Conservation (phyloP, 2,888 invertebrate species). For the Sinohyriopsis cumingii region DNA sequence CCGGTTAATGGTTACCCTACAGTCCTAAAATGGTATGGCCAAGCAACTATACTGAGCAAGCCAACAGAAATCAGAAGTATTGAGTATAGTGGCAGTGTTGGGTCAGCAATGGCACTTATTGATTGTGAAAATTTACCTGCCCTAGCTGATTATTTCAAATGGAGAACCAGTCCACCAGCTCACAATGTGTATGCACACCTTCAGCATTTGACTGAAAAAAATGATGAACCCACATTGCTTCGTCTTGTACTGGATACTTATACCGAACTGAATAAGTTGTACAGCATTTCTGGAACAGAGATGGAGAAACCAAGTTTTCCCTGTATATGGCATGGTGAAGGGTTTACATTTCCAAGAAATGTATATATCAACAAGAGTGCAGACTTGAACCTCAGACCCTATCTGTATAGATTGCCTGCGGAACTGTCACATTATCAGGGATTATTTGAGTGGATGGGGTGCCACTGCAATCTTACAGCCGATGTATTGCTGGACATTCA, state of each 20-base stretch:
- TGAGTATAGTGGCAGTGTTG: slow-evolving; percentile 14
- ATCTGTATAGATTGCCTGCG: slow-evolving; percentile 20
- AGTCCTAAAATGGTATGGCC: slow-evolving; percentile 11
- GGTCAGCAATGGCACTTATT: slow-evolving; percentile 19
- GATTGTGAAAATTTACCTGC: background rate
- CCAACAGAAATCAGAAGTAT: slow-evolving; percentile 15
- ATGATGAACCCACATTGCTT: slow-evolving; percentile 6
- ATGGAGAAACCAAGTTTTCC: too few relatives aligned
- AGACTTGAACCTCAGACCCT: slow-evolving; percentile 25
- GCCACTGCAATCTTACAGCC: slow-evolving; percentile 6
- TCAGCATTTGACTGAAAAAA: too few relatives aligned
- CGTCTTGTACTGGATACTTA: slow-evolving; percentile 5
- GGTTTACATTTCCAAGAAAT: slow-evolving; percentile 14
- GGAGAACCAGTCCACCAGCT: slow-evolving; percentile 3
- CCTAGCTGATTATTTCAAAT: slow-evolving; percentile 7
- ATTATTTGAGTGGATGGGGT: slow-evolving; percentile 18
- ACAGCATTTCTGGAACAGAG: too few relatives aligned
- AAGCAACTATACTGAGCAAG: slow-evolving; percentile 3
- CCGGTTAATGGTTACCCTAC: slow-evolving; percentile 1
- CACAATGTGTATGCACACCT: slow-evolving; percentile 13
- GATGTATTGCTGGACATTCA: slow-evolving; percentile 3
- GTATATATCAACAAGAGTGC: slow-evolving; percentile 2
- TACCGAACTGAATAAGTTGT: too few relatives aligned
- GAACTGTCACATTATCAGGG: slow-evolving; percentile 15
- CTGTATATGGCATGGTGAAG: slow-evolving; percentile 12